Conservation (phyloP, 1,140 invertebrate genomes). For the Caenorhabditis briggsae region DNA sequence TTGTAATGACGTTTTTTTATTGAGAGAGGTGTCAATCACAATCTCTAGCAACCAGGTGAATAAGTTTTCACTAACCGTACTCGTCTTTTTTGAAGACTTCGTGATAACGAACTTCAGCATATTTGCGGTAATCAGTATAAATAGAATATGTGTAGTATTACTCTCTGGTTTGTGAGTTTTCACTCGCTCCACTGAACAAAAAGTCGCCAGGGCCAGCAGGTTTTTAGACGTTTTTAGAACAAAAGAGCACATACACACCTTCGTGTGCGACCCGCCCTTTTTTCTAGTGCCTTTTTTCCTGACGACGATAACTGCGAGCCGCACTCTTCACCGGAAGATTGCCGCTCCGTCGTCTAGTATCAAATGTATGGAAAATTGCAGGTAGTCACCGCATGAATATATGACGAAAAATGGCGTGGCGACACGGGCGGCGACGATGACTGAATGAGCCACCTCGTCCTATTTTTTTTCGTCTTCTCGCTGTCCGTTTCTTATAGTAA, state of each 20-base stretch:
- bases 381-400: conserved; percentile 26
- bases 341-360: conserved; percentile 8
- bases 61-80: neutral
- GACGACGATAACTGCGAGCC: conserved; percentile 6
- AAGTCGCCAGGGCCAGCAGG: neutral
- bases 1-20: too few species aligned
- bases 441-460: neutral
- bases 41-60: too few species aligned
- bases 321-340: too few species aligned
- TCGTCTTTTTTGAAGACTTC: neutral
- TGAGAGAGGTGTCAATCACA: too few species aligned
- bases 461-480: neutral
- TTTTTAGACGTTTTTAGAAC: conserved; percentile 39
- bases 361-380: conserved; percentile 55
- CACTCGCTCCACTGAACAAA: neutral
- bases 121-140: too few species aligned
- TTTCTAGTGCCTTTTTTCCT: conserved; percentile 21
- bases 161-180: neutral
- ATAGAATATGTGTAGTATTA: neutral
- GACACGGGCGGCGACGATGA: neutral
- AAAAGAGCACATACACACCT: conserved; percentile 11
- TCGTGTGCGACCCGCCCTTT: neutral
- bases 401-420: conserved; percentile 20
- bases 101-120: conserved; percentile 12
- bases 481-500: neutral